Base-by-base conservation (phyloP, 1,140 invertebrate genomes). In the Macrobrachium rosenbergii region DNA sequence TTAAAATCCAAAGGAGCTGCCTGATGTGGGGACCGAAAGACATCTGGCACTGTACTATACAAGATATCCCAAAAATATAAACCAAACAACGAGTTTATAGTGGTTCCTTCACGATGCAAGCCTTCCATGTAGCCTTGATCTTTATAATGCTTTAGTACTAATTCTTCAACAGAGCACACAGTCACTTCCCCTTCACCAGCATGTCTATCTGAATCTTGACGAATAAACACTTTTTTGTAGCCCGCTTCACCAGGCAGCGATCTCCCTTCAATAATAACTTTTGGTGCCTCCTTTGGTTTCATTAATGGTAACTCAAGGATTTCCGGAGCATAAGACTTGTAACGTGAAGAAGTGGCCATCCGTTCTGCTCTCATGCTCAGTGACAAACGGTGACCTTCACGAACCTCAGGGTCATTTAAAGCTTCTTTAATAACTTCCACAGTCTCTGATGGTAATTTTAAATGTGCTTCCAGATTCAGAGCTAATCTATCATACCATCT, bases 41-140 rank as follows among this genome's bases (percentile, higher is more conserved):
- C 92, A 90, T 96, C 95, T 14, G 94, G 92, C 64, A 95, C 91
- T 5, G 92, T 91, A 81, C 92, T 91, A 91, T 95, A 97, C 60
- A 97, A 93, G 16, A 96, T 94, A 79, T 96, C 94, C 95, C 96
- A 97, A 91, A 96, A 96, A 3, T 95, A 91, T 2, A 95, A 90
- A n/a, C 92, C 92, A 91, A 96, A 96, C 78, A 97, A 90, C 3
- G 93, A 93, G 60, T 92, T 92, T 5, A 95, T 93, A 6, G 95
- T 93, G 2, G 93, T 92, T 8, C 95, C 95, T 91, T 97, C 96
- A 88, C 94, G 95, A 91, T 96, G 96, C 8, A 94, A 90, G 60
- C 94, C 93, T 89, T 93, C 90, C 7, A 90, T 88, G 86, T 91
- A 94, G 0, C 93, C 93, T 83, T 92, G 85, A 14, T 91, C 87